Conservation (phyloP, 1,140 invertebrate species). For the Panagrolaimus sp. region DNA sequence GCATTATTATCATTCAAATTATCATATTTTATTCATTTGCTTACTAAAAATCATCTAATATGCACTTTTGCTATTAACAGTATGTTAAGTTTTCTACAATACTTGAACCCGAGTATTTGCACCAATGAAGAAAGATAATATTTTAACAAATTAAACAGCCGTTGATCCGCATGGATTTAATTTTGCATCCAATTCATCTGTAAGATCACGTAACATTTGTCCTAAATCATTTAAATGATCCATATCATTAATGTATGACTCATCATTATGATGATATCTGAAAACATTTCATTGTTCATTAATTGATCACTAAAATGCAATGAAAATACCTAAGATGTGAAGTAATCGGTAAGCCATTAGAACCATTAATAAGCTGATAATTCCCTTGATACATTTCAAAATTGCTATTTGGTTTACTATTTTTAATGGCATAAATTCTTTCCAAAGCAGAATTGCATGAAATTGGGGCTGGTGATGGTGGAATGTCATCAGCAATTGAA, state of each 20-base stretch:
- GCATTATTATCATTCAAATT: no score
- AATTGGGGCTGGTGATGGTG: constrained; percentile 1
- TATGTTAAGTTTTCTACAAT: no score
- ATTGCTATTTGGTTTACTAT: background rate
- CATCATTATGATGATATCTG: background rate
- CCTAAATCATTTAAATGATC: background rate
- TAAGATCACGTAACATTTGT: constrained; percentile 9
- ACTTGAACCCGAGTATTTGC: no score
- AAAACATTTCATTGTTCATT: no score
- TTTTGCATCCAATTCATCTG: constrained; percentile 9
- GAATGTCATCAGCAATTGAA: constrained; percentile 1
- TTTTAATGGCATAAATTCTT: background rate
- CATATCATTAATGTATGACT: background rate
- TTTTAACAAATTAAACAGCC: background rate
- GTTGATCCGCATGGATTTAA: constrained; percentile 1
- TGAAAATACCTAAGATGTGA: no score
- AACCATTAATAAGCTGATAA: constrained; percentile 8
- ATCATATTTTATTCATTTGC: no score
- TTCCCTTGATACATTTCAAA: background rate
- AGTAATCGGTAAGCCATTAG: background rate
- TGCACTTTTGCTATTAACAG: no score
- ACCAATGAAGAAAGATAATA: no score
- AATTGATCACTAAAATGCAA: no score
- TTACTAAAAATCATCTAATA: no score
- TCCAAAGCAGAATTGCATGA: background rate